Conservation (phyloP, 30 jellyfish, hydroid and myxozoan genomes). For the Rhopilema esculentum region DNA sequence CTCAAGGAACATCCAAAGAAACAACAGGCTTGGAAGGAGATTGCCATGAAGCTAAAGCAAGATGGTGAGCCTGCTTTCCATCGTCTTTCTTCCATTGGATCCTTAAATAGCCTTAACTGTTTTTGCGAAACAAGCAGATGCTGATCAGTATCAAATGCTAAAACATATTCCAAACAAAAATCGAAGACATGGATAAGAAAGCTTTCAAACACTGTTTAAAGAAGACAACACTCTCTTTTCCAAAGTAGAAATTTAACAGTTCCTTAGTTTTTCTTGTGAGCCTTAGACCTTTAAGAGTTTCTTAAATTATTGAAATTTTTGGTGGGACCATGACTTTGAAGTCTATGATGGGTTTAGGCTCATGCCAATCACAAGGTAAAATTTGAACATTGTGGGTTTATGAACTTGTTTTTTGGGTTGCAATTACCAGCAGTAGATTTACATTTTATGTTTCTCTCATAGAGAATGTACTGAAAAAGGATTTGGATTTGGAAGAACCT, state of each 20-base stretch:
- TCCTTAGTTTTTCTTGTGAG: too few species aligned
- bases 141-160: too few species aligned
- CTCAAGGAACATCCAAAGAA: slow-evolving; percentile 45
- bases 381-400: not conserved
- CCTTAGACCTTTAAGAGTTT: not conserved
- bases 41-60: slow-evolving; percentile 28
- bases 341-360: not conserved
- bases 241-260: too few species aligned
- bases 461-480: slow-evolving; percentile 26
- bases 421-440: not conserved
- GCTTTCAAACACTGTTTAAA: not conserved
- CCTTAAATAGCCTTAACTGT: too few species aligned
- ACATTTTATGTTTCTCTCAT: not conserved
- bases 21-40: slow-evolving; percentile 54
- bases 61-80: slow-evolving; percentile 14
- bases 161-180: too few species aligned
- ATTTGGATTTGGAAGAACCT: slow-evolving; percentile 46
- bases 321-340: not conserved
- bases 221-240: not conserved
- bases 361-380: not conserved
- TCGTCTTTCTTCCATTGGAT: slow-evolving; percentile 1
- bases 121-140: too few species aligned
- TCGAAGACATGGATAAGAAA: not conserved
- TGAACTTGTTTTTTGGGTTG: not conserved
- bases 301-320: not conserved